Evolutionary conservation across 2,113 vertebrate genomes (phyloP).

Genomic region (Casuarius casuarius): DNA sequence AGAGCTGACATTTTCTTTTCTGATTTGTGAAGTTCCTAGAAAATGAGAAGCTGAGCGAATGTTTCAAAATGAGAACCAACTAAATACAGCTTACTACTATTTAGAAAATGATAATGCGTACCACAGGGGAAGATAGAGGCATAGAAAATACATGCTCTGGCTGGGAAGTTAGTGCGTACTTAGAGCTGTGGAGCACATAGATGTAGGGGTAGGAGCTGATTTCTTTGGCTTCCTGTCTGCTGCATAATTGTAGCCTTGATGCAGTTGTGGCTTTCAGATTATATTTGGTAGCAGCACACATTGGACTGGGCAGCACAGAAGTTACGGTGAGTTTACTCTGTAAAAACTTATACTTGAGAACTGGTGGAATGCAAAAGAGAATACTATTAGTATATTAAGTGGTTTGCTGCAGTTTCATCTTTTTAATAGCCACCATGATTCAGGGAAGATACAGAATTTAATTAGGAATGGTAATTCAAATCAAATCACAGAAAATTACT

Average conservation of each 20-base stretch:
- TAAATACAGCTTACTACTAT: not conserved
- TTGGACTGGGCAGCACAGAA: not conserved
- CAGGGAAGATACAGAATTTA: not conserved
- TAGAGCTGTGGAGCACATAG: not conserved
- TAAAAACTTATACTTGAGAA: not conserved
- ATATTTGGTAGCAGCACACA: not conserved
- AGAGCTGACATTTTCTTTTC: slow-evolving; percentile 1
- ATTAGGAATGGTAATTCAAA: not conserved
- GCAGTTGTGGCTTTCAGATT: slow-evolving; percentile 42
- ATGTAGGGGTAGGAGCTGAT: slow-evolving; percentile 32
- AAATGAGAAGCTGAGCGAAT: slow-evolving; percentile 27
- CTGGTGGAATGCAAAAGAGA: not conserved
- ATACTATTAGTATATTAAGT: not conserved
- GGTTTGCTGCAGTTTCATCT: not conserved
- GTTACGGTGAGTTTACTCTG: not conserved
- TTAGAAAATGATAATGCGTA: slow-evolving; percentile 3
- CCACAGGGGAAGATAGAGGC: slow-evolving; percentile 36
- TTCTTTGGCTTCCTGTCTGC: slow-evolving; percentile 37
- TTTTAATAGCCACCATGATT: not conserved
- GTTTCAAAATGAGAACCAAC: not conserved
- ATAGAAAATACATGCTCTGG: slow-evolving; percentile 52
- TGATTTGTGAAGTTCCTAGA: slow-evolving; percentile 43
- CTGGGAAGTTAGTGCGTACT: slow-evolving; percentile 4
- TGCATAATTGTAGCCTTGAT: slow-evolving; percentile 52
- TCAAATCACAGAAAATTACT: not conserved